These are phyloP conservation scores for Cyprinella venusta DNA, from an alignment of 2,797 vertebrate genomes.

Conservation along the genomic window DNA sequence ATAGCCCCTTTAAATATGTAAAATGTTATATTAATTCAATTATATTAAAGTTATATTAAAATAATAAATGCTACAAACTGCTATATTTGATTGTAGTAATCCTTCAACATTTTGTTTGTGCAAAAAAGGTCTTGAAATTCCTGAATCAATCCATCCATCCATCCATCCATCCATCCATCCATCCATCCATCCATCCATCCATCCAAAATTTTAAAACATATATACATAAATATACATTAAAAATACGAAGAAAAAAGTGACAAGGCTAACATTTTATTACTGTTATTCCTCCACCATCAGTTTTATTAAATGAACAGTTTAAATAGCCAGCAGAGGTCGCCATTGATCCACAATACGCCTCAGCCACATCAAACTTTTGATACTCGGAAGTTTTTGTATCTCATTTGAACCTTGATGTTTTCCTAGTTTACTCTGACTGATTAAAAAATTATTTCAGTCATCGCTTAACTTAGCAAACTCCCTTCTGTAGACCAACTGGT, in stretches of 20 bases:
- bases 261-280: not conserved
- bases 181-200: not conserved
- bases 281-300: too few relatives aligned
- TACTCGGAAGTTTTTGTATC: not conserved
- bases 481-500: not conserved
- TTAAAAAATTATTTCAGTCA: conserved; percentile 15
- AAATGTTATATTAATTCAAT: too few relatives aligned
- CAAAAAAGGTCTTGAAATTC: not conserved
- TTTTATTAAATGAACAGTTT: not conserved
- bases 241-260: not conserved
- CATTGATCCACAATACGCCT: conserved; percentile 56
- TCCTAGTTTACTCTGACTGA: conserved; percentile 5
- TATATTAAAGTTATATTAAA: not conserved
- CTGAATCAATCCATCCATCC: not conserved
- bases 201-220: not conserved
- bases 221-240: not conserved
- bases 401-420: conserved; percentile 16
- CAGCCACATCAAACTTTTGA: not conserved
- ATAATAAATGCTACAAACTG: too few relatives aligned
- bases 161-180: not conserved
- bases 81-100: not conserved
- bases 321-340: conserved; percentile 76
- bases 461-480: not conserved
- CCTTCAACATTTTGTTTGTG: not conserved
- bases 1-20: not conserved